Percentiles rank a stretch among this genome's conserved stretches.
Evolutionary conservation across 2,113 vertebrate species (phyloP).

Genomic region (Macrotus californicus): DNA sequence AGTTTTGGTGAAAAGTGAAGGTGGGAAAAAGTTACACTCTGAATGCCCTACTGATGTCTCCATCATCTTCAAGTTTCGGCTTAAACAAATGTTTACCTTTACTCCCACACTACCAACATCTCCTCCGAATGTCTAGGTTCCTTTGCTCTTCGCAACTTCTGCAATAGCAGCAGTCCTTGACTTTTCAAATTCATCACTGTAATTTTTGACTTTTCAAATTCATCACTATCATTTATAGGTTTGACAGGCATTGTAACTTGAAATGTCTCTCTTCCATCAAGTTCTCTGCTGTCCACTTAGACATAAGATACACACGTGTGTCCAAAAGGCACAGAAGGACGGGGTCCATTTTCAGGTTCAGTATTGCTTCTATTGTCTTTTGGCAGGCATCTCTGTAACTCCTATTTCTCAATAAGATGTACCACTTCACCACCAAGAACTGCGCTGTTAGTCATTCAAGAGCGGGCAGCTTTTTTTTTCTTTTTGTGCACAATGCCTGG

Average conservation of each 20-base stretch:
- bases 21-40: background rate
- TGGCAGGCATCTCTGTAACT: slow-evolving; percentile 85
- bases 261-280: slow-evolving; percentile 95
- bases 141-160: slow-evolving; percentile 96
- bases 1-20: background rate
- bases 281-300: slow-evolving; percentile 89
- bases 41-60: too few species aligned
- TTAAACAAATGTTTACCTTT: slow-evolving; percentile 67
- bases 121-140: slow-evolving; percentile 94
- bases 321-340: too few species aligned
- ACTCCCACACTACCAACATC: slow-evolving; percentile 88
- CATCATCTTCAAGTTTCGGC: background rate
- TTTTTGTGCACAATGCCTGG: slow-evolving; percentile 88
- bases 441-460: slow-evolving; percentile 90
- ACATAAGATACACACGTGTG: slow-evolving; percentile 88
- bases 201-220: slow-evolving; percentile 95
- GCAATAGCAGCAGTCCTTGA: slow-evolving; percentile 95
- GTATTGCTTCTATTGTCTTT: too few species aligned
- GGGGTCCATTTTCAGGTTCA: too few species aligned
- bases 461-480: slow-evolving; percentile 86
- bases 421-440: slow-evolving; percentile 96
- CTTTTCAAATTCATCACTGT: slow-evolving; percentile 97
- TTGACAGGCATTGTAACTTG: slow-evolving; percentile 84
- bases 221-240: slow-evolving; percentile 88
- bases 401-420: slow-evolving; percentile 97